phyloP scores from a whole-genome alignment of 2,797 vertebrate species.

The Champsocephalus esox region DNA sequence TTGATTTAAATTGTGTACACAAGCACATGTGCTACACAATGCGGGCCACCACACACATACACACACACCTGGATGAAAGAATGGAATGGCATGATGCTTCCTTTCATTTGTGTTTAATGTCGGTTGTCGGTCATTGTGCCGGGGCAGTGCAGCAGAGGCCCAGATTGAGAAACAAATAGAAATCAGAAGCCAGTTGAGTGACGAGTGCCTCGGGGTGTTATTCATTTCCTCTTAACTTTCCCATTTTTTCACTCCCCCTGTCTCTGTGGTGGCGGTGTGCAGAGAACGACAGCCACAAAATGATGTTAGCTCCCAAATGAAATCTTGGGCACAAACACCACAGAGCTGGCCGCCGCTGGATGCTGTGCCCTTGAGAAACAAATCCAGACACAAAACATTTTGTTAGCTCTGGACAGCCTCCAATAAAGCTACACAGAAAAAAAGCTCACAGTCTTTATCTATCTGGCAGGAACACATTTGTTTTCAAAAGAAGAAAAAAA shows the following conservation, averaged over 20 bases:
- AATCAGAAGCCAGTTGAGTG: constrained; percentile 66
- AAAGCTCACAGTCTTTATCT: constrained; percentile 26
- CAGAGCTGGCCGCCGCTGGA: constrained; percentile 49
- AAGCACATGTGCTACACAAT: not conserved
- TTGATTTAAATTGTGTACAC: constrained; percentile 38
- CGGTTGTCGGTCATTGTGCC: constrained; percentile 43
- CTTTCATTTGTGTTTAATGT: constrained; percentile 60
- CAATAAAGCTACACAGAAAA: constrained; percentile 49
- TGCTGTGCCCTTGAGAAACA: constrained; percentile 76
- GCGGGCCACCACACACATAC: constrained; percentile 9
- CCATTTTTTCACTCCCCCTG: constrained; percentile 19
- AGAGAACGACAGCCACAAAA: constrained; percentile 59
- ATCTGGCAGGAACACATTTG: constrained; percentile 36
- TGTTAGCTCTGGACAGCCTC: constrained; percentile 59
- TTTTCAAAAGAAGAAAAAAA: constrained; percentile 4
- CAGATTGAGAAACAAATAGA: constrained; percentile 67
- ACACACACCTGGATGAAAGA: constrained; percentile 41
- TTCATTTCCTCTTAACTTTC: constrained; percentile 71
- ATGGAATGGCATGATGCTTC: constrained; percentile 31
- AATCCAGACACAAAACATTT: constrained; percentile 63
- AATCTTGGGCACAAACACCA: constrained; percentile 62
- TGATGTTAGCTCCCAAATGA: constrained; percentile 76
- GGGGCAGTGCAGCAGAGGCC: constrained; percentile 24
- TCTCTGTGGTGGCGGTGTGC: constrained; percentile 32
- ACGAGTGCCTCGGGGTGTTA: constrained; percentile 63